These are phyloP conservation scores for Premnoplex brunnescens DNA, from an alignment of 2,797 vertebrate species.

Conservation along the genomic window DNA sequence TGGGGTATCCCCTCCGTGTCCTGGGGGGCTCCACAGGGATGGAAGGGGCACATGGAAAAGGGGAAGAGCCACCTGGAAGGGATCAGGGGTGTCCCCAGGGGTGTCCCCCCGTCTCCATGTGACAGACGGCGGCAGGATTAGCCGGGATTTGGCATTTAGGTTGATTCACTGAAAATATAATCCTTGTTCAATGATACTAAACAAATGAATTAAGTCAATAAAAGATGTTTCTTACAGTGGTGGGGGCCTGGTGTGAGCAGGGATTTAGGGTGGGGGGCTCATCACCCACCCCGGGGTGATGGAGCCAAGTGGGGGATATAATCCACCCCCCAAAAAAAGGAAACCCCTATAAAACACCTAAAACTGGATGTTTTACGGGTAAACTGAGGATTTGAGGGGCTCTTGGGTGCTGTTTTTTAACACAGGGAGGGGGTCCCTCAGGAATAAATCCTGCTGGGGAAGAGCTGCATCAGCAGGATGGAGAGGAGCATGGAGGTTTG, in stretches of 20 bases:
- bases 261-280: neutral
- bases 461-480: fast-evolving
- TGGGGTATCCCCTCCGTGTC: too few species aligned
- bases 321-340: neutral
- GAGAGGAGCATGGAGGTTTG: neutral
- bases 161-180: conserved; percentile 19
- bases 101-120: neutral
- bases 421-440: fast-evolving
- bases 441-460: neutral
- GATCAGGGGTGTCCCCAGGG: neutral
- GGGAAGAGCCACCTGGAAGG: neutral
- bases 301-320: fast-evolving
- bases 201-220: conserved; percentile 19
- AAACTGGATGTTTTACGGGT: neutral
- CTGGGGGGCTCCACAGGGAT: neutral
- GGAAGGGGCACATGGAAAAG: neutral
- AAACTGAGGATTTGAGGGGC: neutral
- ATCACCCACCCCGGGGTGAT: neutral
- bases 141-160: neutral
- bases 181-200: conserved; percentile 14
- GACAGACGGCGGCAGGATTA: neutral
- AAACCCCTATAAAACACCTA: neutral
- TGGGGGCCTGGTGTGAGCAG: neutral
- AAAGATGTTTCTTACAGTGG: neutral
- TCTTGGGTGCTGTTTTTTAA: neutral